Base-by-base conservation (phyloP, 2,888 invertebrate genomes). In the Halocaridina rubra region DNA sequence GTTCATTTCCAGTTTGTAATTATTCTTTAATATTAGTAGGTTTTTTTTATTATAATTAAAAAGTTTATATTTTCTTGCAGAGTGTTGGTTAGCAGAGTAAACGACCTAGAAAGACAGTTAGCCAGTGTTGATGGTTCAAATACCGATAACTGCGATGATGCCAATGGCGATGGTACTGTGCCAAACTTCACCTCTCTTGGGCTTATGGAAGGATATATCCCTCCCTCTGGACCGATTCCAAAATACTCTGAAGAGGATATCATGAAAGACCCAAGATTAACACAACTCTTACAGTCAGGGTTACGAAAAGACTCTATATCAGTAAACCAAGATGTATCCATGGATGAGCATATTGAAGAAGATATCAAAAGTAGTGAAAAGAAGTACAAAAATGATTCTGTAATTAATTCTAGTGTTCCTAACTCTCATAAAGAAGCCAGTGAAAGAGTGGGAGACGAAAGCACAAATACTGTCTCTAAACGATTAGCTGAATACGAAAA, bases 171-270 rank as follows among this genome's bases (percentile, higher is more conserved):
- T 13, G 24, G 22, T 1, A 1, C 77, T 4, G 82, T 39, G n/a
- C 72, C 75, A 5, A 71, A 78, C 13, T 46, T 78, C 27, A 72
- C 78, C 22, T 75, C 80, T 16, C 67, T 69, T 13, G 29, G 32
- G n/a, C 84, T 84, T 3, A 74, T 84, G 84, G 84, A 84, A 22
- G 84, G 84, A 8, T 84, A 84, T 57, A 69, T 32, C 16, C 84
- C 79, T n/a, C 84, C 84, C 3, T 46, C 84, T 24, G 84, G 84
- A 32, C 79, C 72, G 3, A 53, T 76, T 19, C 30, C 67, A 13
- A 74, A 46, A 64, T 78, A 71, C 30, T 75, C 64, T 19, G 78
- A 77, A 24, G 77, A 82, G 32, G 61, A 78, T 4, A 27, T 64
- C 4, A 29, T 72, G 13, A 46, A 78, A 33, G 82, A 84, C 30